Conservation (phyloP, 2,797 vertebrate species). For the Xerus rutilus region DNA sequence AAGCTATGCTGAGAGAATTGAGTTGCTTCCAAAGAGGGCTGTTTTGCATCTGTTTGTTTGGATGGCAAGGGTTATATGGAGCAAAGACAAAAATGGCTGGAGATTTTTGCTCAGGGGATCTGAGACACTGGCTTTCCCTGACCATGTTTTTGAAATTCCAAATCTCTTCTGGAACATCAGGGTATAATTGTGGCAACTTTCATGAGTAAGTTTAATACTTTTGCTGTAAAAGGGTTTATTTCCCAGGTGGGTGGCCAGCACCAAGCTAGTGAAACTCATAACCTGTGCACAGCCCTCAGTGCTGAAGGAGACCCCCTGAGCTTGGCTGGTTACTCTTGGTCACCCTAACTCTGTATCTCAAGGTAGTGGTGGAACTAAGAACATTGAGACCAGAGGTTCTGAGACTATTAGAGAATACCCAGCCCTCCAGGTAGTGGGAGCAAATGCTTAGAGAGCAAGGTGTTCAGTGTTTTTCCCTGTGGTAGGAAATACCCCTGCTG, state of each 20-base stretch:
- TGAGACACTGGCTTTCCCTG: background rate
- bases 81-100: background rate
- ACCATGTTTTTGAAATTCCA: background rate
- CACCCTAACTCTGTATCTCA: background rate
- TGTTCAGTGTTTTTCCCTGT: background rate
- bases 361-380: too few relatives aligned
- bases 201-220: too few relatives aligned
- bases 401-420: too few relatives aligned
- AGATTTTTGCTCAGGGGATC: background rate
- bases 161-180: background rate
- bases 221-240: too few relatives aligned
- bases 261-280: background rate
- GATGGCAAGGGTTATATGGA: background rate
- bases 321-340: too few relatives aligned
- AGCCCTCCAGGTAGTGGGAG: background rate
- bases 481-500: background rate
- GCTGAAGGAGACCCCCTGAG: background rate
- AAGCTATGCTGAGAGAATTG: background rate
- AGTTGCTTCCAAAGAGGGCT: background rate
- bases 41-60: background rate
- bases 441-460: background rate
- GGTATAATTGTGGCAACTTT: background rate
- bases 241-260: too few relatives aligned
- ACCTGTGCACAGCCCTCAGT: too few relatives aligned
- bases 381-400: background rate